phyloP scores from a whole-genome alignment of 2,113 vertebrate genomes.

The Fregata magnificens region DNA sequence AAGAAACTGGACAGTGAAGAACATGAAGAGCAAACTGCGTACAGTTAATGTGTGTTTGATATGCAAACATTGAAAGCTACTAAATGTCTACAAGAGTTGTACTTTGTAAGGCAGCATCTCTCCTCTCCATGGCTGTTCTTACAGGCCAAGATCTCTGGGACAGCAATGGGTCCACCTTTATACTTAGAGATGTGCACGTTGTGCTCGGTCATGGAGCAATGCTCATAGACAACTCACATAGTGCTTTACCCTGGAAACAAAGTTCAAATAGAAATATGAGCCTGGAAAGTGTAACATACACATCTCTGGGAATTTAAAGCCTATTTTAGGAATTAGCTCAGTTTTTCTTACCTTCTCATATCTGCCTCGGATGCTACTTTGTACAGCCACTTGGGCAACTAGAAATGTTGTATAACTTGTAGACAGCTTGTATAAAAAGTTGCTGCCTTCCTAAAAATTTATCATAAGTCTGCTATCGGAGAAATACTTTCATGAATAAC shows the following conservation, averaged over 20 bases:
- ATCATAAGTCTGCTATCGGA: neutral
- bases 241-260: neutral
- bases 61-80: neutral
- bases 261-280: neutral
- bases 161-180: neutral
- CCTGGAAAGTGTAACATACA: neutral
- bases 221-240: neutral
- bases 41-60: neutral
- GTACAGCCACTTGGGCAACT: neutral
- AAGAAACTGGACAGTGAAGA: neutral
- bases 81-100: neutral
- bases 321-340: neutral
- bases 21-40: neutral
- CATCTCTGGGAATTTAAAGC: neutral
- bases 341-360: neutral
- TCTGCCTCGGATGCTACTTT: neutral
- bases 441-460: neutral
- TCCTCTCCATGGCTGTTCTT: neutral
- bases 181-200: neutral
- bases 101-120: neutral
- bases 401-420: no score
- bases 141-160: neutral
- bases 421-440: neutral
- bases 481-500: neutral
- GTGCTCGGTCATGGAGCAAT: neutral